Percentiles rank a stretch among this genome's conserved stretches.
phyloP scores from a whole-genome alignment of 2,797 vertebrate genomes.

The Threskiornis aethiopicus region DNA sequence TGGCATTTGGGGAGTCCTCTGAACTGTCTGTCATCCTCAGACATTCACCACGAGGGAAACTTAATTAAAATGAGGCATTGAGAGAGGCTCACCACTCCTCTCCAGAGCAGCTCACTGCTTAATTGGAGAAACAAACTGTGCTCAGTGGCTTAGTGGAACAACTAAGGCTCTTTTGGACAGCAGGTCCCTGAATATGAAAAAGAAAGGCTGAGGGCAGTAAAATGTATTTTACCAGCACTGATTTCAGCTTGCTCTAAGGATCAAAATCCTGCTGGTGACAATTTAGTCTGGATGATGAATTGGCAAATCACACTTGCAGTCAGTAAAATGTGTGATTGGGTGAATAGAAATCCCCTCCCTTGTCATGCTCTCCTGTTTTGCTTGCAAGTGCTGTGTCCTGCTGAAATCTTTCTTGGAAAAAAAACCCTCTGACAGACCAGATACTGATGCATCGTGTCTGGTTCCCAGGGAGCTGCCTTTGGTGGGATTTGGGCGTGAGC shows the following conservation, averaged over 20 bases:
- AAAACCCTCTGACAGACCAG: not conserved
- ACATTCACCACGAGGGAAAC: not conserved
- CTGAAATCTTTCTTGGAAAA: not conserved
- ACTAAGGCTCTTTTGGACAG: not conserved
- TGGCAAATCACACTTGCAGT: not conserved
- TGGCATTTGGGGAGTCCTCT: not conserved
- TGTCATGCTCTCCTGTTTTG: not conserved
- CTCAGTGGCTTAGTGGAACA: not conserved
- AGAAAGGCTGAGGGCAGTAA: not conserved
- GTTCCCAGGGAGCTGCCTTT: not conserved
- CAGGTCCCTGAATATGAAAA: not conserved
- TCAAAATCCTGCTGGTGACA: not conserved
- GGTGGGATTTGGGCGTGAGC: not conserved
- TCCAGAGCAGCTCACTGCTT: not conserved
- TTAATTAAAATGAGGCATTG: not conserved
- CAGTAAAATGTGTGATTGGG: not conserved
- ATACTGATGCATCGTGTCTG: not conserved
- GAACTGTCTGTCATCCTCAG: not conserved
- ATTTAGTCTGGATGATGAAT: not conserved
- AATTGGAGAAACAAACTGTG: not conserved
- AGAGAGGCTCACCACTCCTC: not conserved
- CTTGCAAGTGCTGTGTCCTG: not conserved
- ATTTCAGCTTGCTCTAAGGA: not conserved
- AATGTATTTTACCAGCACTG: not conserved
- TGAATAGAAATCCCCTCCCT: not conserved